Evolutionary conservation across 1,140 invertebrate species (phyloP).

Genomic region (Drosophila seguyi): DNA sequence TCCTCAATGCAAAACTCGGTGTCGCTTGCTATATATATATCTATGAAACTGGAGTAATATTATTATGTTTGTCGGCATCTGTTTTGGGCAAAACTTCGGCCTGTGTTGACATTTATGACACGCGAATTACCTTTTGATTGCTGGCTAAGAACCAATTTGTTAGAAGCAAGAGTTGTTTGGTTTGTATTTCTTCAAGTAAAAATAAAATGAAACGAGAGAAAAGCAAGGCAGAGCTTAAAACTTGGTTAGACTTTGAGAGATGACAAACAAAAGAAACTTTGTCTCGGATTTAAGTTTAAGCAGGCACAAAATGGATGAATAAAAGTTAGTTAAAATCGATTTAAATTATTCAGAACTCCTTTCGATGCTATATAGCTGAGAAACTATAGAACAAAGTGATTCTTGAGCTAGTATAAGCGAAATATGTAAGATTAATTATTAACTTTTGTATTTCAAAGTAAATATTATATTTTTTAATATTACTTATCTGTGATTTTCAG

Average conservation of each 20-base stretch:
- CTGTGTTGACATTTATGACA: conserved; percentile 30
- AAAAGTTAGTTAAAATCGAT: conserved; percentile 5
- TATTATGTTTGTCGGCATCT: conserved; percentile 35
- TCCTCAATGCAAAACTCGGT: conserved; percentile 52
- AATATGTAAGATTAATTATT: too few species aligned
- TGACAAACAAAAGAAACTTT: conserved; percentile 2
- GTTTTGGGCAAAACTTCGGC: conserved; percentile 6
- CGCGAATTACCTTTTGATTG: conserved; percentile 40
- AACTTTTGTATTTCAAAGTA: too few species aligned
- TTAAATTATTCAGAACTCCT: neutral
- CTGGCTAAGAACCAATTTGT: conserved; percentile 13
- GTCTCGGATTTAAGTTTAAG: neutral
- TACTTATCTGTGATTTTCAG: neutral
- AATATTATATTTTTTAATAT: neutral
- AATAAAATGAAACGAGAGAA: conserved; percentile 1
- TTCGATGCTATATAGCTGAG: neutral
- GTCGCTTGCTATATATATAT: conserved; percentile 41
- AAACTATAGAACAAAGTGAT: neutral
- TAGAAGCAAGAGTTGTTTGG: neutral
- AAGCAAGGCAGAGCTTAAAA: conserved; percentile 5
- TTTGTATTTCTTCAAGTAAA: conserved; percentile 4
- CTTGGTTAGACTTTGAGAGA: conserved; percentile 11
- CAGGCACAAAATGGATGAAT: neutral
- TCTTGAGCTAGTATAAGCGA: too few species aligned
- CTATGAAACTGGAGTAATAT: conserved; percentile 29